Evolutionary conservation across 1,140 invertebrate genomes (phyloP).

Genomic region (Nasonia longicornis): DNA sequence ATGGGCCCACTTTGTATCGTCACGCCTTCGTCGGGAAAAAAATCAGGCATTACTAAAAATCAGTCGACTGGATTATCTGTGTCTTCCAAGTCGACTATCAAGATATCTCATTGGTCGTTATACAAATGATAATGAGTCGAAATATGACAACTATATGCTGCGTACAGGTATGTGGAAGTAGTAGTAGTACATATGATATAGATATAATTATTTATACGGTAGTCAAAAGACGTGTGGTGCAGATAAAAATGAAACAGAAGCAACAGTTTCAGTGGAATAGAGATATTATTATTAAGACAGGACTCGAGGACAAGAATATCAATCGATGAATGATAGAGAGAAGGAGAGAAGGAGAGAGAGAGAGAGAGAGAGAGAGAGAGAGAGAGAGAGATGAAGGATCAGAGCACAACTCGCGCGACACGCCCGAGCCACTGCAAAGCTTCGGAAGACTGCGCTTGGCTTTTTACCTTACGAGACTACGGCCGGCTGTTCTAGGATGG

Average conservation of each 20-base stretch:
- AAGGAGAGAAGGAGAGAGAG: not conserved
- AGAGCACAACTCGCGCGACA: not conserved
- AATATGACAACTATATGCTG: not conserved
- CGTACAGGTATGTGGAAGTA: not conserved
- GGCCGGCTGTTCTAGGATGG: not conserved
- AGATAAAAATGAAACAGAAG: not conserved
- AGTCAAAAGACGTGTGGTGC: not conserved
- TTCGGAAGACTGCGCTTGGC: conserved; percentile 22
- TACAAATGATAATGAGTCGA: not conserved
- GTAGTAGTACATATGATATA: not conserved
- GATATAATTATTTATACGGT: not conserved
- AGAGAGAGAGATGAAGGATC: conserved; percentile 11
- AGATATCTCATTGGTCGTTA: not conserved
- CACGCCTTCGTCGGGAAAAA: conserved; percentile 59
- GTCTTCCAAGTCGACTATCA: not conserved
- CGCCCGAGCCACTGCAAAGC: not conserved
- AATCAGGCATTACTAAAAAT: conserved; percentile 31
- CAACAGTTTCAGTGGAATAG: not conserved
- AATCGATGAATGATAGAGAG: not conserved
- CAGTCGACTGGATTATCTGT: not conserved
- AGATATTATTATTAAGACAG: not conserved
- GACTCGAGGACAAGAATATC: not conserved
- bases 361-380: not conserved
- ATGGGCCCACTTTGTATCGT: conserved; percentile 64
- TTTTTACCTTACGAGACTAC: not conserved